phyloP scores from a whole-genome alignment of 92 coral and sea anemone species.

The Heliopora coerulea region DNA sequence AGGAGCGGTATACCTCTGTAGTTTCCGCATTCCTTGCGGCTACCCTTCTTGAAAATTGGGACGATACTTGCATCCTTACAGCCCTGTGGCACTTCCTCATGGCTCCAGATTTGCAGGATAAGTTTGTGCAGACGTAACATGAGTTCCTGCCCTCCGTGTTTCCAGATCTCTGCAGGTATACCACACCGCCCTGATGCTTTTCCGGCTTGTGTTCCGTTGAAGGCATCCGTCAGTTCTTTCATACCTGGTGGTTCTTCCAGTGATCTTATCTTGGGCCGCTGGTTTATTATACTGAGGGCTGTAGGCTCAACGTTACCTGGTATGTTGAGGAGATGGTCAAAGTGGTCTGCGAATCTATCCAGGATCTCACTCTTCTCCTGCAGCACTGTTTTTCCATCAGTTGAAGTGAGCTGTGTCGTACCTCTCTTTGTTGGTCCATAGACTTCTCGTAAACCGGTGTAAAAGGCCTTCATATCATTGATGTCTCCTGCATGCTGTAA shows the following conservation, averaged over 20 bases:
- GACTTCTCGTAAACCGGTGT: background rate
- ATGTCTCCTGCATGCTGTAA: slow-evolving; percentile 17
- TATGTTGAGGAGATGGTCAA: slow-evolving; percentile 7
- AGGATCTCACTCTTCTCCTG: background rate
- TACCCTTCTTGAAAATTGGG: slow-evolving; percentile 43
- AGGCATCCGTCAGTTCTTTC: background rate
- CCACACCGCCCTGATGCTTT: background rate
- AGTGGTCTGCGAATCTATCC: slow-evolving; percentile 1
- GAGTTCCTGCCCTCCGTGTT: background rate
- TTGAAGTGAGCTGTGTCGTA: background rate
- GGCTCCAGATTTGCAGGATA: slow-evolving; percentile 10
- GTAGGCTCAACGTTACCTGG: background rate
- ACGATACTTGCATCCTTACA: slow-evolving; percentile 7
- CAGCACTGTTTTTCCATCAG: background rate
- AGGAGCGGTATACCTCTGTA: slow-evolving; percentile 19
- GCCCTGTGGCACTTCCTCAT: slow-evolving; percentile 12
- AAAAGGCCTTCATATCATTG: background rate
- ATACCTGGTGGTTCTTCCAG: background rate
- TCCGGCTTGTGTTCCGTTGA: background rate
- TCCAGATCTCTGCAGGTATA: background rate
- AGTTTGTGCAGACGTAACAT: background rate
- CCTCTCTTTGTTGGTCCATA: slow-evolving; percentile 7
- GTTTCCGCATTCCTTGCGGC: slow-evolving; percentile 21
- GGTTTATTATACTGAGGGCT: slow-evolving; percentile 16
- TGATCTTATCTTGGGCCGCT: background rate